These are phyloP conservation scores for Leptinotarsa tumamoca DNA, from an alignment of 2,888 invertebrate genomes.

Conservation along the genomic window DNA sequence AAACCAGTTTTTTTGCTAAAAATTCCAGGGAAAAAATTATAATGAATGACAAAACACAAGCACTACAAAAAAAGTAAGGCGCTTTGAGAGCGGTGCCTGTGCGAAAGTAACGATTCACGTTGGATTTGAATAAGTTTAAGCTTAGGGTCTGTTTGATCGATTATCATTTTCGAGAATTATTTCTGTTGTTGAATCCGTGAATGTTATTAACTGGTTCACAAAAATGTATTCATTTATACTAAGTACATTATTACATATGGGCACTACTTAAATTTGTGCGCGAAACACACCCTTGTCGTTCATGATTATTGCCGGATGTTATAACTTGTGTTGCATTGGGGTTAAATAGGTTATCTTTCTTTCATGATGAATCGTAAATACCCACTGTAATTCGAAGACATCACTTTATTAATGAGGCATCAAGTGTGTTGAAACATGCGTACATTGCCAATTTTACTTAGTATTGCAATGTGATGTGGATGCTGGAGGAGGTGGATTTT, in stretches of 20 bases:
- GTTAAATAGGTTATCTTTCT: constrained; percentile 1
- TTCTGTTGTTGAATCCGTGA: no score
- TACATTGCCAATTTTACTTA: constrained; percentile 46
- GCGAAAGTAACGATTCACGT: no score
- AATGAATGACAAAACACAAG: no score
- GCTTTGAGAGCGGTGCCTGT: no score
- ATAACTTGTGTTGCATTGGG: background rate
- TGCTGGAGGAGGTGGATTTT: constrained; percentile 32
- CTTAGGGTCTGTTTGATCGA: no score
- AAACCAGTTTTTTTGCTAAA: no score
- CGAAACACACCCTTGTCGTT: constrained; percentile 27
- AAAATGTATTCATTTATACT: no score
- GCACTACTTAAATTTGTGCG: constrained; percentile 40
- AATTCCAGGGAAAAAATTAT: no score
- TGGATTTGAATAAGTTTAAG: no score
- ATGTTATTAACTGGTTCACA: no score
- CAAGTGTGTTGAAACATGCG: constrained; percentile 27
- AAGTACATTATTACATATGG: constrained; percentile 3
- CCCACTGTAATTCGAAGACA: background rate
- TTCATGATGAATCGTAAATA: background rate
- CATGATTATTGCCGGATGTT: constrained; percentile 5
- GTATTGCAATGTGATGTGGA: constrained; percentile 47
- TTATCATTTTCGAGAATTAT: no score
- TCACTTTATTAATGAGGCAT: background rate
- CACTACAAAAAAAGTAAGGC: no score